Evolutionary conservation across 2,888 invertebrate genomes (phyloP).

Genomic region (Euzophera pinguis): DNA sequence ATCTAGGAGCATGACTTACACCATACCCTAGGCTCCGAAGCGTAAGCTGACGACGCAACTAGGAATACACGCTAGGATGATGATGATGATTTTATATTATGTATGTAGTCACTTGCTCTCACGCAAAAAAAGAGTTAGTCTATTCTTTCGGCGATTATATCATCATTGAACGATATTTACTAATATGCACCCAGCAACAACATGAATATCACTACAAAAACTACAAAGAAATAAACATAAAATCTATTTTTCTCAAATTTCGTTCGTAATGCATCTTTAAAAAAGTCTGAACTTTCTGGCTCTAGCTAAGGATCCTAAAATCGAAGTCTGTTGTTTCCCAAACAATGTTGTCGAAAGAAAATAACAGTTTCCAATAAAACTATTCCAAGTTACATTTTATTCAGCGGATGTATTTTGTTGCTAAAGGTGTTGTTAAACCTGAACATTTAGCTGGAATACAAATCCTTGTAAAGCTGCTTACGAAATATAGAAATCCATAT

Average conservation of each 20-base stretch:
- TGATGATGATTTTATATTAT: too few species aligned
- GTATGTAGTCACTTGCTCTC: too few species aligned
- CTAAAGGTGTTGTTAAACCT: neutral
- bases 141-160: too few species aligned
- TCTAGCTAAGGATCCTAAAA: slow-evolving; percentile 18
- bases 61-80: too few species aligned
- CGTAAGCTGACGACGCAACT: too few species aligned
- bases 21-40: too few species aligned
- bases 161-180: too few species aligned
- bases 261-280: neutral
- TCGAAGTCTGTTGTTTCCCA: slow-evolving; percentile 18
- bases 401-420: slow-evolving; percentile 40
- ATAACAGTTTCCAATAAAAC: slow-evolving; percentile 45
- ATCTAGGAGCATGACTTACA: too few species aligned
- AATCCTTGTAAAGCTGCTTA: neutral
- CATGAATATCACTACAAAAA: too few species aligned
- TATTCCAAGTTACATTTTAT: slow-evolving; percentile 48
- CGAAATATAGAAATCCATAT: too few species aligned
- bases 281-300: neutral
- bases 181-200: too few species aligned
- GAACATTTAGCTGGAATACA: neutral
- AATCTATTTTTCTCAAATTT: neutral
- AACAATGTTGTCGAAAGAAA: slow-evolving; percentile 32
- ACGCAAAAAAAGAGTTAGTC: too few species aligned
- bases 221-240: neutral